phyloP scores from a whole-genome alignment of 2,888 invertebrate genomes.

The Camptogramma bilineatum region DNA sequence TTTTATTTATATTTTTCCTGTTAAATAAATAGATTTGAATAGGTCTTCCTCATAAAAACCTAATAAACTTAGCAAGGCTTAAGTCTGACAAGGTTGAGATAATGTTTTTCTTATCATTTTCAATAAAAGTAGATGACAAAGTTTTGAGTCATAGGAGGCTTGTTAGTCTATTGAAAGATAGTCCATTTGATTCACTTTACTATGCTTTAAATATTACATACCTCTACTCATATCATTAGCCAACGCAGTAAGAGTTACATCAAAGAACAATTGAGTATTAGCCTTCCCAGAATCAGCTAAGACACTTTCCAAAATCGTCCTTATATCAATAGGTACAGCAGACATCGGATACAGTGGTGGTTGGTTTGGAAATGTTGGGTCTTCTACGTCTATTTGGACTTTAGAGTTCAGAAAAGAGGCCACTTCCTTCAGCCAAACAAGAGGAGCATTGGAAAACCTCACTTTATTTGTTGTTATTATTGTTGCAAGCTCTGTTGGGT shows the following conservation, averaged over 20 bases:
- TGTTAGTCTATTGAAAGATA: not conserved
- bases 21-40: too few species aligned
- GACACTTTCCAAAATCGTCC: constrained; percentile 73
- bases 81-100: too few species aligned
- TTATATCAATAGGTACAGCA: constrained; percentile 77
- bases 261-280: constrained; percentile 89
- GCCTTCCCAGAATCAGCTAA: constrained; percentile 86
- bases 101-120: too few species aligned
- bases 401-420: constrained; percentile 87
- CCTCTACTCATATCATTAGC: constrained; percentile 90
- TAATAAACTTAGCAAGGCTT: too few species aligned
- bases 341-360: constrained; percentile 85
- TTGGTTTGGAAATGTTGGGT: constrained; percentile 85
- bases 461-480: constrained; percentile 84
- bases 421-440: constrained; percentile 89
- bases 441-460: constrained; percentile 89
- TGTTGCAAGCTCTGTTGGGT: constrained; percentile 82
- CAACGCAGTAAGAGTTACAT: constrained; percentile 88
- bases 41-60: too few species aligned
- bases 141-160: too few species aligned
- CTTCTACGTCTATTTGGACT: constrained; percentile 86
- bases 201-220: constrained; percentile 41
- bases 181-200: not conserved
- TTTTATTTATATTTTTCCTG: too few species aligned
- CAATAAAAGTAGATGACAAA: too few species aligned